Percentiles rank a stretch among this genome's conserved stretches.
Conservation (phyloP, 2,797 vertebrate species). For the Aldrovandia affinis region DNA sequence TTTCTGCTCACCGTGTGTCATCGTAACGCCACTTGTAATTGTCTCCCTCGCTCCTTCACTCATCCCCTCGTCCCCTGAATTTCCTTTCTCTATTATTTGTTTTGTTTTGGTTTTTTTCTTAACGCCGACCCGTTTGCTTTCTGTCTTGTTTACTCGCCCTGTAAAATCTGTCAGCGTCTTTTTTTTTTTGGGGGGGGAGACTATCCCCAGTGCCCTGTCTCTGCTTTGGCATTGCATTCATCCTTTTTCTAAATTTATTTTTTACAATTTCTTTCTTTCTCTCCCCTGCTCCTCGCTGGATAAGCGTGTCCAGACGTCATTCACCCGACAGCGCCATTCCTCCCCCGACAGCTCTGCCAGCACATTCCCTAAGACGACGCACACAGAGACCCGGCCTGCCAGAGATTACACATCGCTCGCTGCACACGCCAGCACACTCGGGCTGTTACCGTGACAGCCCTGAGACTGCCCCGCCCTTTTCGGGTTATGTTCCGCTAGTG, state of each 20-base stretch:
- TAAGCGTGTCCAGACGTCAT: neutral
- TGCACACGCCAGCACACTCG: neutral
- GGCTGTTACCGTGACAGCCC: neutral
- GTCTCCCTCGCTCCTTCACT: neutral
- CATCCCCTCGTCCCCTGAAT: too few relatives aligned
- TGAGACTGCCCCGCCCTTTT: neutral
- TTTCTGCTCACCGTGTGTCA: too few relatives aligned
- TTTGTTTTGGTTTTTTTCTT: constrained; percentile 5
- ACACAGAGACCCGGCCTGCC: too few relatives aligned
- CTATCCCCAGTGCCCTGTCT: neutral
- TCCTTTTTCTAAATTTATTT: neutral
- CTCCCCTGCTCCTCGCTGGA: neutral
- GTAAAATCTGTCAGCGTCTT: neutral
- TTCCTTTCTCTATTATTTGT: neutral
- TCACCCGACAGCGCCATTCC: neutral
- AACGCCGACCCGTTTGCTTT: neutral
- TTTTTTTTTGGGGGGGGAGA: neutral
- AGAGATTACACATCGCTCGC: too few relatives aligned
- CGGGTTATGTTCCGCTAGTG: neutral
- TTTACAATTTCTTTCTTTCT: neutral
- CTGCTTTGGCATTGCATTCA: neutral
- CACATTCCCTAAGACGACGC: neutral
- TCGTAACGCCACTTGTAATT: too few relatives aligned
- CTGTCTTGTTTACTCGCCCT: neutral
- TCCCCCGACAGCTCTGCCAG: neutral